phyloP scores from a whole-genome alignment of 2,888 invertebrate species.

The Macrosoma leucophasiata region DNA sequence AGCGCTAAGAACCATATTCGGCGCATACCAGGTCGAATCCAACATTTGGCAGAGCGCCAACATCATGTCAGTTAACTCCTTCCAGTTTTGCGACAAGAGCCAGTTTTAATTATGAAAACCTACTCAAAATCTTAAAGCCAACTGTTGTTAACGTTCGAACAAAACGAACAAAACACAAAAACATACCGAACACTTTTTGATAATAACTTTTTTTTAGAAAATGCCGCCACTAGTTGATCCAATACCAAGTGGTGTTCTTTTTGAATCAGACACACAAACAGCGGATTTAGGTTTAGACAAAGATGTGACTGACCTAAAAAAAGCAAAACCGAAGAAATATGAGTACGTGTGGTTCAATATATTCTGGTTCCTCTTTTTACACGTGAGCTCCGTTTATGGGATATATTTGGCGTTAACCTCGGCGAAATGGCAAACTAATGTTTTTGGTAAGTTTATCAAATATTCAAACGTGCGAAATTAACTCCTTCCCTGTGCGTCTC shows the following conservation, averaged over 20 bases:
- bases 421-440: constrained; percentile 78
- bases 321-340: constrained; percentile 65
- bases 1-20: too few relatives aligned
- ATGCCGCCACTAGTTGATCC: constrained; percentile 77
- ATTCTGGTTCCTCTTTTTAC: constrained; percentile 79
- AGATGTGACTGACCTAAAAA: constrained; percentile 71
- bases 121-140: too few relatives aligned
- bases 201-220: constrained; percentile 31
- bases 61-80: too few relatives aligned
- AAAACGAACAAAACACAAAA: too few relatives aligned
- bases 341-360: constrained; percentile 85
- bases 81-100: too few relatives aligned
- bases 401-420: constrained; percentile 78
- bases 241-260: constrained; percentile 74
- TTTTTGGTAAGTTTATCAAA: constrained; percentile 78
- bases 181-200: too few relatives aligned
- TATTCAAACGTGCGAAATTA: too few relatives aligned
- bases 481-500: too few relatives aligned
- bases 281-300: constrained; percentile 75
- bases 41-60: too few relatives aligned
- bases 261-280: constrained; percentile 81
- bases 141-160: too few relatives aligned
- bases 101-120: too few relatives aligned
- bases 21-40: too few relatives aligned
- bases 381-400: constrained; percentile 80